phyloP scores from a whole-genome alignment of 2,113 vertebrate genomes.

The Centropus bengalensis region DNA sequence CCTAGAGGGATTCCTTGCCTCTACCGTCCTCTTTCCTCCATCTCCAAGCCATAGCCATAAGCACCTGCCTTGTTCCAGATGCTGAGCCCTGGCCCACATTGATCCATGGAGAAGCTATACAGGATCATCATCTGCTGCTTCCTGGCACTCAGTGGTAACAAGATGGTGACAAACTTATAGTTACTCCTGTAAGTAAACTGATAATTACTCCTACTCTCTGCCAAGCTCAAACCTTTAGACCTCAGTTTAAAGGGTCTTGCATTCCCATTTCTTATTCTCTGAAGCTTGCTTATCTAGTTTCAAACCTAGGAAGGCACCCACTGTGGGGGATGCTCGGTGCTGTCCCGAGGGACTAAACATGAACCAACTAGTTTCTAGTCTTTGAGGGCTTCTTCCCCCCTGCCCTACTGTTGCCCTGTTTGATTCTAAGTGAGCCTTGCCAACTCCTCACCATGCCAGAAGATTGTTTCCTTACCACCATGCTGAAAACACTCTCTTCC shows the following conservation, averaged over 20 bases:
- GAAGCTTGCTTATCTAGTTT: background rate
- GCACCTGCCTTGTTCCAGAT: background rate
- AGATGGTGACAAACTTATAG: background rate
- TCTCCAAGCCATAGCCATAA: background rate
- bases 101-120: background rate
- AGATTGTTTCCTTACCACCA: conserved; percentile 9
- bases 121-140: background rate
- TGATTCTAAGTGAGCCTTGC: conserved; percentile 23
- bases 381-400: background rate
- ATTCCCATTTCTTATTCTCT: background rate
- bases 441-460: conserved; percentile 11
- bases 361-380: conserved; percentile 6
- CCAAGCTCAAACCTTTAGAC: background rate
- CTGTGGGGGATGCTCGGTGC: conserved; percentile 15
- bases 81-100: background rate
- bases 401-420: conserved; percentile 6
- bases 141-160: background rate
- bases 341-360: conserved; percentile 10
- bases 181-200: no score
- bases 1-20: background rate
- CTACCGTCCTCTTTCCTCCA: background rate
- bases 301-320: conserved; percentile 12
- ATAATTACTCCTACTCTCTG: background rate
- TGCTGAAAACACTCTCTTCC: background rate
- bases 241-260: background rate